Evolutionary conservation across 2,113 vertebrate species (phyloP).

Genomic region (Caloenas nicobarica): DNA sequence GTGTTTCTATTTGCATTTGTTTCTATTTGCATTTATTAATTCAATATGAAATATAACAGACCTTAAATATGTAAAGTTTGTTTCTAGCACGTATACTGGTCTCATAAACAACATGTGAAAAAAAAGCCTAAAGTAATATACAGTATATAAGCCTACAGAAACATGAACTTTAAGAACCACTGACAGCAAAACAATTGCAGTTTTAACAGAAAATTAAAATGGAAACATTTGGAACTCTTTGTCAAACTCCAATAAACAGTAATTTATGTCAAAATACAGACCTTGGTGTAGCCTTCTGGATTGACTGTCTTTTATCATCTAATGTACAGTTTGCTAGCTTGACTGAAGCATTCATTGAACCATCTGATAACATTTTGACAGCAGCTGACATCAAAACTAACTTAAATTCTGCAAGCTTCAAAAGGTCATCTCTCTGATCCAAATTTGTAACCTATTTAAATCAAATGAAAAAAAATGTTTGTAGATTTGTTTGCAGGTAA

Average conservation of each 20-base stretch:
- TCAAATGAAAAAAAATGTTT: not conserved
- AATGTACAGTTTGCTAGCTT: slow-evolving; percentile 88
- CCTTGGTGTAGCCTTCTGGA: slow-evolving; percentile 90
- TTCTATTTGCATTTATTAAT: not conserved
- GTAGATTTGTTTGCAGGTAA: not conserved
- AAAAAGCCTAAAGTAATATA: not conserved
- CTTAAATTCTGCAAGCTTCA: slow-evolving; percentile 92
- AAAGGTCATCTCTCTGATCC: slow-evolving; percentile 80
- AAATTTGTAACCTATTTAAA: slow-evolving; percentile 61
- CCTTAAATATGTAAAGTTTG: not conserved
- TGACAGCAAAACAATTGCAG: rapidly evolving
- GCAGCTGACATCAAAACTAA: slow-evolving; percentile 89
- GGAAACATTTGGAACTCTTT: not conserved
- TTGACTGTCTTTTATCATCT: slow-evolving; percentile 89
- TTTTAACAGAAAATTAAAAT: not conserved
- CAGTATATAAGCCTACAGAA: rapidly evolving
- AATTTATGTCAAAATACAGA: slow-evolving; percentile 43
- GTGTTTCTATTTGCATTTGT: not conserved
- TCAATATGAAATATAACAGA: no score
- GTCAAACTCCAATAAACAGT: not conserved
- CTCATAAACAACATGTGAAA: not conserved
- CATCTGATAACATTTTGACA: slow-evolving; percentile 88
- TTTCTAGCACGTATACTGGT: not conserved
- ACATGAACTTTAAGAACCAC: rapidly evolving
- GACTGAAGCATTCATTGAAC: slow-evolving; percentile 85